Evolutionary conservation across 2,888 invertebrate species (phyloP), one percentile per base, ranked within the genome.

Genomic region (Eledone cirrhosa): DNA sequence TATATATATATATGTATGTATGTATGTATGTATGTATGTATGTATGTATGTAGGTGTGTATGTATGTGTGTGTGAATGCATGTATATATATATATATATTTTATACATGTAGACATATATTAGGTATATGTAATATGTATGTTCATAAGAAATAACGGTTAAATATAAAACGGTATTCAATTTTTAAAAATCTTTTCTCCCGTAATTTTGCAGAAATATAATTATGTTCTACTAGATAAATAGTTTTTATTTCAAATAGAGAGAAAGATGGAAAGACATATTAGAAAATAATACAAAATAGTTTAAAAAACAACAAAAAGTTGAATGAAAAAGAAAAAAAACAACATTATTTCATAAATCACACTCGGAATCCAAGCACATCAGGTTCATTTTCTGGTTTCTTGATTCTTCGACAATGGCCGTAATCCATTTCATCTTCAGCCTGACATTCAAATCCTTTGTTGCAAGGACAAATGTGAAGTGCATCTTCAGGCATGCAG

Each of bases 401-500:
- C 72, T 72, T 72, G n/a, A 72, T 24, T 13, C 72, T 31, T 19
- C 72, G 72, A 8, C 76, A 76, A 19, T 76, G 76, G 14, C 76
- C 76, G 11, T 76, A 76, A 48, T 76, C 76, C 76, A 48, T 48
- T 16, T 47, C 76, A 0, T 76, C 27, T 27, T 48, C 76, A 8
- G 48, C 27, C 13, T 76, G 76, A 48, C 76, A 76, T 29, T 48
- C 47, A 48, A 48, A 76, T 24, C 76, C 76, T 16, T 76, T 48
- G 24, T 48, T 76, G 48, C 76, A 76, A 0, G 76, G 76, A 27
- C 76, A 76, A 48, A 76, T 76, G 47, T 76, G 76, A 22, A 48
- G 48, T 41, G 29, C 48, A 48, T 76, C 76, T 48, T 76, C 76
- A 4, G 76, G 76, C 47, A 76, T 76, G 48, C 76, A 76, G 76